These are phyloP conservation scores for Megalops cyprinoides DNA, from an alignment of 2,797 vertebrate species.

Conservation along the genomic window DNA sequence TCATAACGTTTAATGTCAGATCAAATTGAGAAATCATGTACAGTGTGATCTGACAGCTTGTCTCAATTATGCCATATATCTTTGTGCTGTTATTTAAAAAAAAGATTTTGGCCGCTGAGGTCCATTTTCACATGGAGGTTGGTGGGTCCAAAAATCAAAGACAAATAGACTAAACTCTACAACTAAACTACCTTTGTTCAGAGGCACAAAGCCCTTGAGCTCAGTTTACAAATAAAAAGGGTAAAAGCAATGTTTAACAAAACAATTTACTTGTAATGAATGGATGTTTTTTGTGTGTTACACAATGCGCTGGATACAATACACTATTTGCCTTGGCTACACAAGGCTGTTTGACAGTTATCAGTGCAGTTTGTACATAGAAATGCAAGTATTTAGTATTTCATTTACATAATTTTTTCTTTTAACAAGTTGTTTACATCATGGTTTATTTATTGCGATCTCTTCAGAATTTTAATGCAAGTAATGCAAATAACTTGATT, in stretches of 20 bases:
- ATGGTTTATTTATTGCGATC: constrained; percentile 12
- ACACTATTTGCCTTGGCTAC: constrained; percentile 61
- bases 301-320: constrained; percentile 39
- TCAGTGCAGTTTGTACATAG: constrained; percentile 74
- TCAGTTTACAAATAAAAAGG: constrained; percentile 49
- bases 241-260: constrained; percentile 42
- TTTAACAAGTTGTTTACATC: constrained; percentile 7
- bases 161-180: constrained; percentile 32
- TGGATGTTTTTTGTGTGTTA: constrained; percentile 54
- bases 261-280: constrained; percentile 44
- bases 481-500: constrained; percentile 38
- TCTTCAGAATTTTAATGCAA: constrained; percentile 51
- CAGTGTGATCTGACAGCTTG: background rate
- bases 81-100: constrained; percentile 44
- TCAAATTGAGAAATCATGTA: constrained; percentile 10
- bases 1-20: constrained; percentile 15
- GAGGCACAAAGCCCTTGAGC: constrained; percentile 44
- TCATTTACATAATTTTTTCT: constrained; percentile 39
- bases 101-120: constrained; percentile 58
- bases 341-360: constrained; percentile 57
- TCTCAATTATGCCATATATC: background rate
- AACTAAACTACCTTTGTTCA: constrained; percentile 62
- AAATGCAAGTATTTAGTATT: constrained; percentile 33
- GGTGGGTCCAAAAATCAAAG: constrained; percentile 29
- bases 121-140: constrained; percentile 56